These are phyloP conservation scores for Cryptoleucopteryx plumbea DNA, from an alignment of 2,113 vertebrate species.

Conservation along the genomic window DNA sequence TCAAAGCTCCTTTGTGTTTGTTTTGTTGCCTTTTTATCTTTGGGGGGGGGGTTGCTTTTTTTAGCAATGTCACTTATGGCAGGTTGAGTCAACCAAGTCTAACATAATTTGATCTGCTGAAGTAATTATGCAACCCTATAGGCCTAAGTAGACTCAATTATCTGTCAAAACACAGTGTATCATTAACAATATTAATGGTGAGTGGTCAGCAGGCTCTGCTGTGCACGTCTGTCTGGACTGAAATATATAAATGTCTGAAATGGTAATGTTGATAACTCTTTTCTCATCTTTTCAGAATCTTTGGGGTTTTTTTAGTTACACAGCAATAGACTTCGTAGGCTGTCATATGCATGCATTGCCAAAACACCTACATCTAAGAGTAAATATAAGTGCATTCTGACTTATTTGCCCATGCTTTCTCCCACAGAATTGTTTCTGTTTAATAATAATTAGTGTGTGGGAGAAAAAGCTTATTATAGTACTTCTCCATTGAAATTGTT, in stretches of 20 bases:
- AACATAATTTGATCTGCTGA: not conserved
- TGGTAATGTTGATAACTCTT: not conserved
- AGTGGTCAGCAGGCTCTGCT: not conserved
- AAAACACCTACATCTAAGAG: not conserved
- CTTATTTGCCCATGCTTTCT: not conserved
- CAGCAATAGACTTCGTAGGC: not conserved
- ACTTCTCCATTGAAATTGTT: not conserved
- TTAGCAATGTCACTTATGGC: not conserved
- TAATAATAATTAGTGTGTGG: slow-evolving; percentile 17
- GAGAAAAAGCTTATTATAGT: not conserved
- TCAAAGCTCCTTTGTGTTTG: not conserved
- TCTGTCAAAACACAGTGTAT: not conserved
- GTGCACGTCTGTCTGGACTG: not conserved
- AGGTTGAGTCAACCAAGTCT: not conserved
- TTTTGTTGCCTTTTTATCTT: not conserved
- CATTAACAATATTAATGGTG: not conserved
- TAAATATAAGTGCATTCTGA: slow-evolving; percentile 5
- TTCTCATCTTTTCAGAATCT: not conserved
- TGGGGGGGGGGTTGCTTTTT: not conserved
- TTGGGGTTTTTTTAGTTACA: not conserved
- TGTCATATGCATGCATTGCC: not conserved
- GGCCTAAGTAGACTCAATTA: not conserved
- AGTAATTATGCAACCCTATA: not conserved
- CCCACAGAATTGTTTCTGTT: slow-evolving; percentile 27
- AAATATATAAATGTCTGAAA: not conserved